Evolutionary conservation across 2,888 invertebrate species (phyloP).

Genomic region (Galeruca laticollis): DNA sequence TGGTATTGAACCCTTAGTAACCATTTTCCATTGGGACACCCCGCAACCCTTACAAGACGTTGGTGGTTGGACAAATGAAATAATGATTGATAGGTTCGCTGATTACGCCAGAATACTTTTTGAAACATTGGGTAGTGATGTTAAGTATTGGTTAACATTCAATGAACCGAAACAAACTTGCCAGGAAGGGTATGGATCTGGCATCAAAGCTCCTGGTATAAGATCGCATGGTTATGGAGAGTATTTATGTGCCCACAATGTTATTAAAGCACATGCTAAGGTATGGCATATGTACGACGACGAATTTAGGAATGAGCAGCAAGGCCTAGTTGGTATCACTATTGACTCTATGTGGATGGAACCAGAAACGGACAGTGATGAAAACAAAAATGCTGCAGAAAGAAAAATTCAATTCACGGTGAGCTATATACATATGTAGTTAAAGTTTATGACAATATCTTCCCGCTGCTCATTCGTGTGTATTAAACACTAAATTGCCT

Average conservation of each 20-base stretch:
- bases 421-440: not conserved
- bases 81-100: constrained; percentile 69
- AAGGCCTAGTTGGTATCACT: constrained; percentile 46
- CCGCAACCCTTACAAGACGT: constrained; percentile 67
- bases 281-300: constrained; percentile 73
- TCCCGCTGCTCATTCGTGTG: not conserved
- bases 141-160: constrained; percentile 70
- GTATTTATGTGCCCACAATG: constrained; percentile 74
- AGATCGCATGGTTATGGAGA: constrained; percentile 69
- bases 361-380: not conserved
- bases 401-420: not conserved
- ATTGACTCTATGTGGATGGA: not conserved
- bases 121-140: constrained; percentile 58
- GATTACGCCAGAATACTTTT: constrained; percentile 69
- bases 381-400: not conserved
- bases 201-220: constrained; percentile 66
- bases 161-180: constrained; percentile 67
- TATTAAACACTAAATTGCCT: too few species aligned
- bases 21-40: constrained; percentile 71
- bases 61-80: constrained; percentile 40
- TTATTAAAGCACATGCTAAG: constrained; percentile 75
- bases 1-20: constrained; percentile 70
- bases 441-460: not conserved
- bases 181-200: constrained; percentile 59
- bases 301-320: constrained; percentile 69